Evolutionary conservation across 1,140 invertebrate genomes (phyloP).

Genomic region (Brachionus calyciflorus): DNA sequence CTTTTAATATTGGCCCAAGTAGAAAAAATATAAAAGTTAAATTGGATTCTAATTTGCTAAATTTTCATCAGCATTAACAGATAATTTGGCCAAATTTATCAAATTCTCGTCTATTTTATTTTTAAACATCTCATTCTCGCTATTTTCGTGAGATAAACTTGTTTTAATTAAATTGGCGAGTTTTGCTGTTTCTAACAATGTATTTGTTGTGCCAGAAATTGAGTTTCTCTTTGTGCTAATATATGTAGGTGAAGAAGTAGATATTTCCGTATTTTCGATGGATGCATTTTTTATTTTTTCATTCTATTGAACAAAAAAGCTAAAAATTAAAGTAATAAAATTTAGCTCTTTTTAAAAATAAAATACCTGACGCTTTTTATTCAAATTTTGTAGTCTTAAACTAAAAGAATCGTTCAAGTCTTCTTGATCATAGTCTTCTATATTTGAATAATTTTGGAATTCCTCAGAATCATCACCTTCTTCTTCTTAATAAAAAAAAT

Average conservation of each 20-base stretch:
- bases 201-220: neutral
- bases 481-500: neutral
- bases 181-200: slow-evolving; percentile 1
- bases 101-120: neutral
- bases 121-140: neutral
- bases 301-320: neutral
- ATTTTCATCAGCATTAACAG: neutral
- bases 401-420: neutral
- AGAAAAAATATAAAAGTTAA: neutral
- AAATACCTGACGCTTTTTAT: neutral
- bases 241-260: neutral
- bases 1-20: too few relatives aligned
- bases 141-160: neutral
- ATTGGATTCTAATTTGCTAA: neutral
- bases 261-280: neutral
- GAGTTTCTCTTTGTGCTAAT: neutral
- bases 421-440: neutral
- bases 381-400: neutral
- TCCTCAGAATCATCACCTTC: neutral
- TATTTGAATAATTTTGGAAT: slow-evolving; percentile 7
- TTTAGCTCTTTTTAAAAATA: neutral
- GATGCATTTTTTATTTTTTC: neutral
- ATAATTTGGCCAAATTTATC: neutral
- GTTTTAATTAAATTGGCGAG: neutral
- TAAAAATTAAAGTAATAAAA: neutral